phyloP scores from a whole-genome alignment of 2,113 vertebrate genomes.

The Brachypteracias leptosomus region DNA sequence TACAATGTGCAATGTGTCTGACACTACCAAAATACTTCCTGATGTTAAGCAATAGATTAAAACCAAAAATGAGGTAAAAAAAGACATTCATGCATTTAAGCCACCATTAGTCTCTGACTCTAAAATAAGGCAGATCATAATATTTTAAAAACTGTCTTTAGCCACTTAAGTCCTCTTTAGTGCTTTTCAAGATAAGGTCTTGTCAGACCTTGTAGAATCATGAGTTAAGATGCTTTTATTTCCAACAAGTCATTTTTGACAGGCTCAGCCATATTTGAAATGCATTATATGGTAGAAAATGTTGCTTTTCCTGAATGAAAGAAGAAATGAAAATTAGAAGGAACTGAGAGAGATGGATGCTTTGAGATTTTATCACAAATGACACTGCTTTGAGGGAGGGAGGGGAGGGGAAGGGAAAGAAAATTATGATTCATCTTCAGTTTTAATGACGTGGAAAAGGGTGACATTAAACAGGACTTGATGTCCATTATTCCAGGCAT shows the following conservation, averaged over 20 bases:
- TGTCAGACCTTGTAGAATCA: slow-evolving; percentile 34
- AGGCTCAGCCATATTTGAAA: slow-evolving; percentile 54
- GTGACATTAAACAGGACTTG: slow-evolving; percentile 99
- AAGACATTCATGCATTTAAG: slow-evolving; percentile 81
- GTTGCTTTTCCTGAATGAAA: slow-evolving; percentile 47
- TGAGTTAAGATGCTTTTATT: slow-evolving; percentile 54
- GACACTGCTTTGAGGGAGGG: slow-evolving; percentile 18
- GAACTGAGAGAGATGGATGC: slow-evolving; percentile 23
- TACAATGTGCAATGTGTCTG: slow-evolving; percentile 49
- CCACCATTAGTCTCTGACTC: slow-evolving; percentile 76
- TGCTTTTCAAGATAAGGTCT: slow-evolving; percentile 71
- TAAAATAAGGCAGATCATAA: slow-evolving; percentile 78
- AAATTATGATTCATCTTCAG: slow-evolving; percentile 89
- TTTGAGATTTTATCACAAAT: slow-evolving; percentile 67
- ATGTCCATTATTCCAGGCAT: slow-evolving; percentile 98
- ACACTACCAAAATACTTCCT: slow-evolving; percentile 67
- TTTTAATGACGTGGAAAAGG: slow-evolving; percentile 97
- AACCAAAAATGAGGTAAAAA: slow-evolving; percentile 69
- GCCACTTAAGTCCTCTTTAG: slow-evolving; percentile 63
- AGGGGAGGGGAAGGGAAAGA: neutral
- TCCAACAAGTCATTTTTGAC: slow-evolving; percentile 46
- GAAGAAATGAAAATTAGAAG: slow-evolving; percentile 23
- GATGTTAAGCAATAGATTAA: slow-evolving; percentile 65
- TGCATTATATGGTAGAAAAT: slow-evolving; percentile 61
- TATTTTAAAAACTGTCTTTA: slow-evolving; percentile 73